Conservation (phyloP, 2,113 vertebrate species). For the Hippocampus abdominalis region DNA sequence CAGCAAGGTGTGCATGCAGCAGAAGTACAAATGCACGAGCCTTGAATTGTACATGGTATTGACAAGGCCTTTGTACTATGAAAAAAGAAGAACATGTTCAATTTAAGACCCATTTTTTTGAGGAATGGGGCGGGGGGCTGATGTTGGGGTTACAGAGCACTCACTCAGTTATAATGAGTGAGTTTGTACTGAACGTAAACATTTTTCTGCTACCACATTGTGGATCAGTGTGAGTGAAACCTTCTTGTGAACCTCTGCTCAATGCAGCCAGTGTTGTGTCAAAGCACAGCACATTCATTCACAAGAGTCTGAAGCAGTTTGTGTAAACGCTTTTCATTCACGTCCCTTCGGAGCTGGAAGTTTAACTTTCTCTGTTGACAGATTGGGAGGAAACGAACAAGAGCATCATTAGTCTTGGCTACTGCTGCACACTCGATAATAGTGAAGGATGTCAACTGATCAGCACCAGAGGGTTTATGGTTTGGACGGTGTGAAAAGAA, state of each 20-base stretch:
- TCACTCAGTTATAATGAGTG: neutral
- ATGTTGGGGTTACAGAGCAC: neutral
- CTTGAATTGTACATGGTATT: too few relatives aligned
- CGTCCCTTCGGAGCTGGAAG: constrained; percentile 40
- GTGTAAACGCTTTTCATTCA: constrained; percentile 50
- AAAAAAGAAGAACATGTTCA: too few relatives aligned
- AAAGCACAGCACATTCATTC: constrained; percentile 62
- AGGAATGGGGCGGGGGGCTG: too few relatives aligned
- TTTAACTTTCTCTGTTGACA: constrained; percentile 50
- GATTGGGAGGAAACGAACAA: constrained; percentile 47
- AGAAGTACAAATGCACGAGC: too few relatives aligned
- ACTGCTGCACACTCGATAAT: constrained; percentile 28
- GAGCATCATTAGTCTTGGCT: constrained; percentile 40
- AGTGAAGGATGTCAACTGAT: neutral
- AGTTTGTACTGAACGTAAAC: constrained; percentile 2
- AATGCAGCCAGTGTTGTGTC: constrained; percentile 56
- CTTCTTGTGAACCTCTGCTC: constrained; percentile 23
- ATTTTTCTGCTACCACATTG: constrained; percentile 2
- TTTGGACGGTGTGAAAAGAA: neutral
- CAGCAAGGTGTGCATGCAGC: too few relatives aligned
- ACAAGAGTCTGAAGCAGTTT: constrained; percentile 43
- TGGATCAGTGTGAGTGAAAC: constrained; percentile 10
- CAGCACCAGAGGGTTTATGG: neutral
- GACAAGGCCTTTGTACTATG: too few relatives aligned
- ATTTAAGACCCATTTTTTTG: too few relatives aligned